These are phyloP conservation scores for Anthrax anthrax DNA, from an alignment of 2,888 invertebrate species.

Conservation along the genomic window DNA sequence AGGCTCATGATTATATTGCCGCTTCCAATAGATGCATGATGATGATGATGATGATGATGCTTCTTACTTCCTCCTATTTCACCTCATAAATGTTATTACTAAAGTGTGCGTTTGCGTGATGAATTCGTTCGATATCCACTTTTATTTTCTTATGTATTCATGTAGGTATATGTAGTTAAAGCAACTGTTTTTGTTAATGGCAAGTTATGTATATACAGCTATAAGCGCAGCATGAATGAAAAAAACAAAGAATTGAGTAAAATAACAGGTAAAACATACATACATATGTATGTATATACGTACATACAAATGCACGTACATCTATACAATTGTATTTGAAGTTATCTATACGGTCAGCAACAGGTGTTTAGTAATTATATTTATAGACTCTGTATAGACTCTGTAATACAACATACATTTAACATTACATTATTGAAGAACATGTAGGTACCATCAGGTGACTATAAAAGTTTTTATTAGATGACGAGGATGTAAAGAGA, in stretches of 20 bases:
- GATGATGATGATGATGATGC: slow-evolving; percentile 1
- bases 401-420: too few species aligned
- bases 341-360: slow-evolving; percentile 6
- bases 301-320: not conserved
- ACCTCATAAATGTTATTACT: slow-evolving; percentile 1
- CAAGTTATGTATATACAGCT: not conserved
- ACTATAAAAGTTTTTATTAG: not conserved
- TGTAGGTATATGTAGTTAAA: not conserved
- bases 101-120: slow-evolving; percentile 7
- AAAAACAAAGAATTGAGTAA: too few species aligned
- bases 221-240: slow-evolving; percentile 3
- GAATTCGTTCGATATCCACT: not conserved
- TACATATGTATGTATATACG: not conserved
- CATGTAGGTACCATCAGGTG: not conserved
- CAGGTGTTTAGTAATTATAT: slow-evolving; percentile 13
- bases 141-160: not conserved
- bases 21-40: not conserved
- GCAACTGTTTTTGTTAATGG: not conserved
- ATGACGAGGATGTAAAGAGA: not conserved
- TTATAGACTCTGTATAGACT: slow-evolving; percentile 6
- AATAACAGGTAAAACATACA: slow-evolving; percentile 8
- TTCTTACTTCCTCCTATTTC: slow-evolving; percentile 1
- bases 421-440: slow-evolving; percentile 2
- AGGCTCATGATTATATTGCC: not conserved
- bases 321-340: not conserved